Percentiles rank a stretch among this genome's conserved stretches.
Conservation (phyloP, 2,113 vertebrate genomes). For the Atherinomorus stipes region DNA sequence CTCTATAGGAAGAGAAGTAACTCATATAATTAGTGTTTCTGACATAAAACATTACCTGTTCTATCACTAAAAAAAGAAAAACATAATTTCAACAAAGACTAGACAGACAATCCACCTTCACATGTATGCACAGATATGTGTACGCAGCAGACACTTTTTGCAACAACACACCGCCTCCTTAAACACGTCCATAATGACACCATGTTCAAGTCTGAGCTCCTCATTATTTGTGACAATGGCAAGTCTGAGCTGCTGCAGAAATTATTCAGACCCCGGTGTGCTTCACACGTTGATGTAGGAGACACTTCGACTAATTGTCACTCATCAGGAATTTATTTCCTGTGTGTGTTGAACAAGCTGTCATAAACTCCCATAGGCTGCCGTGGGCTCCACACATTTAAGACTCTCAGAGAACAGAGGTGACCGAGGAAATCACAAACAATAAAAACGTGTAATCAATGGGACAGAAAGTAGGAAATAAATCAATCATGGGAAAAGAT, state of each 20-base stretch:
- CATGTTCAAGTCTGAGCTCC: background rate
- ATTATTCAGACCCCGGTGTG: conserved; percentile 8
- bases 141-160: background rate
- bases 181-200: background rate
- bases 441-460: background rate
- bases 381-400: background rate
- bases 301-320: conserved; percentile 16
- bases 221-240: conserved; percentile 17
- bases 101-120: background rate
- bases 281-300: background rate
- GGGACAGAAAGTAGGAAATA: too few species aligned
- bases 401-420: background rate
- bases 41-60: too few species aligned
- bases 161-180: background rate
- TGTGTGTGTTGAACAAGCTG: conserved; percentile 8
- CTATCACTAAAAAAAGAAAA: too few species aligned
- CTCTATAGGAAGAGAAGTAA: too few species aligned
- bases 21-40: too few species aligned
- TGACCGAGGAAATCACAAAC: background rate
- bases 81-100: too few species aligned
- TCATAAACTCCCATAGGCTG: conserved; percentile 3
- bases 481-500: too few species aligned
- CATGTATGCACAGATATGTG: background rate
- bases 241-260: conserved; percentile 1
- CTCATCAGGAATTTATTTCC: conserved; percentile 13